Percentiles rank a stretch among this genome's conserved stretches.
phyloP scores from a whole-genome alignment of 2,113 vertebrate genomes.

The Arothron firmamentum region DNA sequence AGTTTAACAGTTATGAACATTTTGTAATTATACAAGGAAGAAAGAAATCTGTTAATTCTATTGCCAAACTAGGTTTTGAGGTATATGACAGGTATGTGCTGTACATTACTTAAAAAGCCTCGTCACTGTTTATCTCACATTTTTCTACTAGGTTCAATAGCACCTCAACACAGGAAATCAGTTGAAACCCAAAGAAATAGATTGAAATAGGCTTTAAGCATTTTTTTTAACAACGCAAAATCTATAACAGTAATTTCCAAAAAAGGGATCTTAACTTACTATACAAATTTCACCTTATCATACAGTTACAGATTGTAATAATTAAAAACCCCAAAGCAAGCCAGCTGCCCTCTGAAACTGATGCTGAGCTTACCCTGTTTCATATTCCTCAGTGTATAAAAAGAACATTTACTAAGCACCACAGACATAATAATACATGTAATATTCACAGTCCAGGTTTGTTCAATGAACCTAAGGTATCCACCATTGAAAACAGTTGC shows the following conservation, averaged over 20 bases:
- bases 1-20: slow-evolving; percentile 60
- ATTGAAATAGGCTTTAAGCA: slow-evolving; percentile 64
- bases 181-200: slow-evolving; percentile 83
- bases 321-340: slow-evolving; percentile 89
- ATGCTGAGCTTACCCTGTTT: slow-evolving; percentile 85
- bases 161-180: slow-evolving; percentile 91
- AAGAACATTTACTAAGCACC: slow-evolving; percentile 67
- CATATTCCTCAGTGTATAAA: slow-evolving; percentile 74
- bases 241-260: slow-evolving; percentile 83
- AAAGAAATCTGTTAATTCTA: slow-evolving; percentile 82
- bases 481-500: slow-evolving; percentile 52
- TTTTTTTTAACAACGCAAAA: slow-evolving; percentile 89
- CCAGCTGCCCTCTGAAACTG: slow-evolving; percentile 87
- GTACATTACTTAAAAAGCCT: slow-evolving; percentile 84
- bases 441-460: slow-evolving; percentile 65
- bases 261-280: slow-evolving; percentile 90
- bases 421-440: slow-evolving; percentile 64
- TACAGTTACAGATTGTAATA: slow-evolving; percentile 83
- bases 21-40: slow-evolving; percentile 72
- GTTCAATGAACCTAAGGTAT: slow-evolving; percentile 57
- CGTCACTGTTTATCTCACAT: slow-evolving; percentile 83
- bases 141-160: slow-evolving; percentile 89
- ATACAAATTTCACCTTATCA: slow-evolving; percentile 89
- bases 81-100: slow-evolving; percentile 93
- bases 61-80: slow-evolving; percentile 98